Evolutionary conservation across 2,888 invertebrate genomes (phyloP), one percentile per base, ranked within the genome.

Genomic region (Tetrapedia diversipes): DNA sequence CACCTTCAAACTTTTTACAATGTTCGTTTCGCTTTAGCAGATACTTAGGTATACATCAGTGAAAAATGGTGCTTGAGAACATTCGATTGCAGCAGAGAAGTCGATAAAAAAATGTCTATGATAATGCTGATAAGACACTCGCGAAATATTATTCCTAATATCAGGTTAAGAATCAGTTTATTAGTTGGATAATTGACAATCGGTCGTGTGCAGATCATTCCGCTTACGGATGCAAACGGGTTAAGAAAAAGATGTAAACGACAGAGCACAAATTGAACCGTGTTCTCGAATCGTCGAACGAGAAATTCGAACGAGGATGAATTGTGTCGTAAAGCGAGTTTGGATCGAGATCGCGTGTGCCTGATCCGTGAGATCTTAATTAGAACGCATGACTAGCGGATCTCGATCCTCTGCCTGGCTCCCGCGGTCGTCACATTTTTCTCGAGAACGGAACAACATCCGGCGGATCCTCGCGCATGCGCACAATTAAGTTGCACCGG

Each of bases 311-410:
- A 61, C 10, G 41, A 49, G 22, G 45, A 77, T 51, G 82, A 68
- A 80, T 73, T 41, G 80, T 59, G 74, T 49, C 66, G 56, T 49
- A 29, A 19, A 41, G 66, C 66, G 43, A 19, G 64, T 63, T 8
- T 37, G 61, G 63, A 71, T 71, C 77, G 54, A 45, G 81, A 83
- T 83, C 75, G 82, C 81, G 83, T 86, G 77, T 71, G 69, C 65
- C 69, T 70, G 77, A 79, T 80, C 65, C 81, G 72, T 77, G 80
- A 83, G 83, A 80, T 83, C 81, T 86, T 86, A 86, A 86, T 86
- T 86, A 86, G 86, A 83, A 77, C 80, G 83, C 81, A 74, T 86
- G 86, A 86, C 85, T 85, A 69, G 86, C 83, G 67, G 67, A 79
- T 85, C 72, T 77, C 63, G 76, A 76, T 78, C 47, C 74, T 47